A percentile compares a stretch with the other conserved stretches of the same genome.
Conservation (phyloP, 1,140 invertebrate species). For the Eueides isabella region DNA sequence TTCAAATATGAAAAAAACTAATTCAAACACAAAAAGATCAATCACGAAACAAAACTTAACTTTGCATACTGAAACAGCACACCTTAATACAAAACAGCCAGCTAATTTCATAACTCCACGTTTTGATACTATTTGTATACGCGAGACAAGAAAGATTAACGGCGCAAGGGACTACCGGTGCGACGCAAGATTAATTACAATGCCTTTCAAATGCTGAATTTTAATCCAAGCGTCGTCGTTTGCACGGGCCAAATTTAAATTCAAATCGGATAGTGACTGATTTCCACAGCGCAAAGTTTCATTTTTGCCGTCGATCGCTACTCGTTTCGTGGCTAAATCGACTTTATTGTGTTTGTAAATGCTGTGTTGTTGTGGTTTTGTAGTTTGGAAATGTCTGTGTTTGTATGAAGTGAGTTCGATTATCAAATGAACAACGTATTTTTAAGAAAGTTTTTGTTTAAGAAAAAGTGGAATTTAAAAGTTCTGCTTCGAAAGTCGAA, state of each 20-base stretch:
- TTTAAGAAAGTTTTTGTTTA: too few relatives aligned
- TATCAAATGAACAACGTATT: not conserved
- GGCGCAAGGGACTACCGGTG: slow-evolving; percentile 14
- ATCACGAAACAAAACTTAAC: not conserved
- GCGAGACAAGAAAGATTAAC: slow-evolving; percentile 28
- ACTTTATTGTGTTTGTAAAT: slow-evolving; percentile 11
- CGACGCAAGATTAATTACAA: slow-evolving; percentile 25
- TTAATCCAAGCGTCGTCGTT: slow-evolving; percentile 31
- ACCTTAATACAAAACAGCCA: not conserved
- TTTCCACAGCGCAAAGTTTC: slow-evolving; percentile 9
- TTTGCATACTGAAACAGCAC: not conserved
- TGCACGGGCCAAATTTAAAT: slow-evolving; percentile 23
- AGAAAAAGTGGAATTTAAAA: too few relatives aligned
- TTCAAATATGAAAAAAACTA: not conserved
- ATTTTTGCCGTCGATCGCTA: slow-evolving; percentile 11
- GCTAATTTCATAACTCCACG: slow-evolving; percentile 6
- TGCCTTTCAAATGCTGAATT: slow-evolving; percentile 29
- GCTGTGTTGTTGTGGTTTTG: not conserved
- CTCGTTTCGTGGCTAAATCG: not conserved
- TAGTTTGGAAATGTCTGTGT: not conserved
- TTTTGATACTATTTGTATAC: slow-evolving; percentile 18
- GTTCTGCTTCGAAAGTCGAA: too few relatives aligned
- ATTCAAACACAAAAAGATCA: not conserved
- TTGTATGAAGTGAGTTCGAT: not conserved
- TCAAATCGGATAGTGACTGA: slow-evolving; percentile 26